Evolutionary conservation across 2,888 invertebrate species (phyloP).

Genomic region (Lithosia quadra): DNA sequence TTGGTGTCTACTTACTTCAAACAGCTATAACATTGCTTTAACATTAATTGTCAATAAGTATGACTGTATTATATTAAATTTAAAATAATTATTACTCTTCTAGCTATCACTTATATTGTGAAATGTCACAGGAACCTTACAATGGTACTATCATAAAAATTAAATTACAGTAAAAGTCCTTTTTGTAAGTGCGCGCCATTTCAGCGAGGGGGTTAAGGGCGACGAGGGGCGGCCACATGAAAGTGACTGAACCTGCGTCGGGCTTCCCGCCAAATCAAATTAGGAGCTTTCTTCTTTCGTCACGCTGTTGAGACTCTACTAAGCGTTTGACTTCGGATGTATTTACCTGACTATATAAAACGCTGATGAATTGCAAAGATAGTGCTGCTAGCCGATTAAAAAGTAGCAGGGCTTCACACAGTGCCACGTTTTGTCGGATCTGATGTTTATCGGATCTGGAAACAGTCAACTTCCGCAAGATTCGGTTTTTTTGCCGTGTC

Average conservation of each 20-base stretch:
- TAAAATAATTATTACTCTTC: background rate
- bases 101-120: background rate
- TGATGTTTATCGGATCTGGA: no score
- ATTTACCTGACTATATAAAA: slow-evolving; percentile 48
- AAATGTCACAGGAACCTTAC: slow-evolving; percentile 70
- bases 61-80: background rate
- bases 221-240: slow-evolving; percentile 78
- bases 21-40: slow-evolving; percentile 38
- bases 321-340: slow-evolving; percentile 58
- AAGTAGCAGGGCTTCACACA: no score
- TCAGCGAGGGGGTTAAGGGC: slow-evolving; percentile 64
- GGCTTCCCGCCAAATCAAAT: slow-evolving; percentile 81
- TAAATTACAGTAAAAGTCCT: slow-evolving; percentile 84
- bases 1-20: slow-evolving; percentile 60
- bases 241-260: slow-evolving; percentile 74
- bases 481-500: no score
- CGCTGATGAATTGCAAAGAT: background rate
- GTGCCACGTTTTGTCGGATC: no score
- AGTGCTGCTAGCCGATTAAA: background rate
- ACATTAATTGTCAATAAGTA: slow-evolving; percentile 29
- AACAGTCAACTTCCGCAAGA: no score
- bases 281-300: slow-evolving; percentile 81
- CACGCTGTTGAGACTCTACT: slow-evolving; percentile 64
- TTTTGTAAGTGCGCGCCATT: slow-evolving; percentile 82
- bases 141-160: slow-evolving; percentile 85